Base-by-base conservation (phyloP, 2,113 vertebrate species). In the Callopanchax toddi region DNA sequence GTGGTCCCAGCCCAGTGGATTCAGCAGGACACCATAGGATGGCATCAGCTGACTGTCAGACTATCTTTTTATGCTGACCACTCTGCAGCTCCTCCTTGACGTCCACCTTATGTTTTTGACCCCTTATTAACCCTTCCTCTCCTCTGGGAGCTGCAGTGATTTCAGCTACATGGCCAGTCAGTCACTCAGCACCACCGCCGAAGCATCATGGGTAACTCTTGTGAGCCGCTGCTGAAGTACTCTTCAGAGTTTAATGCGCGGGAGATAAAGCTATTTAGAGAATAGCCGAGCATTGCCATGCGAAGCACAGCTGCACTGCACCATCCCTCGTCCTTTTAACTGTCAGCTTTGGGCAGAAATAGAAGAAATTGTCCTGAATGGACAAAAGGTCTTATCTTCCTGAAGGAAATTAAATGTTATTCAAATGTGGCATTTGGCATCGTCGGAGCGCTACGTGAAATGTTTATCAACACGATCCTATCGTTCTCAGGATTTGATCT, bases 351-450 rank as follows among this genome's bases (percentile, higher is more conserved):
- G 76, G 74, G 67, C 71, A 39, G 50, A 6, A 60, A 75, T 68
- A n/a, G 73, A 79, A 78, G 40, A 61, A 85, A 83, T 70, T 21
- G 69, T 71, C 74, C 67, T 59, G 74, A 67, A 59, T 10, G 56
- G 58, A 85, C 86, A 87, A 86, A 86, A 74, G 76, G 74, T 63
- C 71, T 87, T 87, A 86, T 85, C 86, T 37, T 45, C 18, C 42
- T 51, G 66, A 55, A 67, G 88, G 88, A 87, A 86, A 89, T 86
- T 77, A 86, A 84, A 83, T 76, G 64, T 51, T 82, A 81, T 86
- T 88, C 59, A 78, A 37, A 84, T 65, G 26, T 72, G 52, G 29
- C 67, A 36, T 71, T 78, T 67, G 67, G 68, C 71, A 48, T 79
- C 54, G 17, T 17, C 22, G 42, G 50, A 25, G 23, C 25, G 21